These are phyloP conservation scores for Adrianichthys oophorus DNA, from an alignment of 2,797 vertebrate genomes.

Conservation along the genomic window DNA sequence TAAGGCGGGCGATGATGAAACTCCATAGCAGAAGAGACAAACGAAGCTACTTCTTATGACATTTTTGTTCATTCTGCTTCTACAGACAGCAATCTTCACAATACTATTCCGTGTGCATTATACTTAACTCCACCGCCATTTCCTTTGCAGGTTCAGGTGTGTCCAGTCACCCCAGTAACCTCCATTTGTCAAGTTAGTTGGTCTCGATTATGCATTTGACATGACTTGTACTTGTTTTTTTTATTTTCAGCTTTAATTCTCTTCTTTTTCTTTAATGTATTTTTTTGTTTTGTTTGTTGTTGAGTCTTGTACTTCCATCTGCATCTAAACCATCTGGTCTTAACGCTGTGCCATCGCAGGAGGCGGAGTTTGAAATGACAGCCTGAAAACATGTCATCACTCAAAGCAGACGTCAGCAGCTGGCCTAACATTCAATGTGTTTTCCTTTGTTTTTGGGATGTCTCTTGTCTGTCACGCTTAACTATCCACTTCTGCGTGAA, in stretches of 20 bases:
- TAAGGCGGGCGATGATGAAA: conserved; percentile 64
- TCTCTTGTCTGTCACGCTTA: conserved; percentile 78
- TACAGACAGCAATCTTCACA: conserved; percentile 76
- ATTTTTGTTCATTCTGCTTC: conserved; percentile 29
- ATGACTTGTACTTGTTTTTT: conserved; percentile 76
- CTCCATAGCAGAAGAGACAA: conserved; percentile 45
- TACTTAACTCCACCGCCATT: conserved; percentile 86
- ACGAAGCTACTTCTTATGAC: conserved; percentile 39
- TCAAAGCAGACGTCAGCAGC: conserved; percentile 85
- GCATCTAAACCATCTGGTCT: conserved; percentile 83
- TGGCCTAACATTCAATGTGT: conserved; percentile 77
- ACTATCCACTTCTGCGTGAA: conserved; percentile 74
- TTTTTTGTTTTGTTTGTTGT: conserved; percentile 48
- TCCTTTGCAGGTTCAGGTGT: conserved; percentile 94
- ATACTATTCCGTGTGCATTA: conserved; percentile 73
- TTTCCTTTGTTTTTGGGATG: conserved; percentile 62
- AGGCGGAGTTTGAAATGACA: conserved; percentile 86
- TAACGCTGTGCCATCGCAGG: conserved; percentile 84
- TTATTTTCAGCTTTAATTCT: conserved; percentile 47
- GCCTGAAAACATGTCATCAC: conserved; percentile 82
- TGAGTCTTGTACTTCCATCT: conserved; percentile 77
- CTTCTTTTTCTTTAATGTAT: conserved; percentile 66
- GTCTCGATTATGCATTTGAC: conserved; percentile 91
- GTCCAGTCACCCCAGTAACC: conserved; percentile 94
- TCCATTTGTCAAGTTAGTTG: conserved; percentile 98